Evolutionary conservation across 2,797 vertebrate genomes (phyloP).

Genomic region (Arctocebus calabarensis): DNA sequence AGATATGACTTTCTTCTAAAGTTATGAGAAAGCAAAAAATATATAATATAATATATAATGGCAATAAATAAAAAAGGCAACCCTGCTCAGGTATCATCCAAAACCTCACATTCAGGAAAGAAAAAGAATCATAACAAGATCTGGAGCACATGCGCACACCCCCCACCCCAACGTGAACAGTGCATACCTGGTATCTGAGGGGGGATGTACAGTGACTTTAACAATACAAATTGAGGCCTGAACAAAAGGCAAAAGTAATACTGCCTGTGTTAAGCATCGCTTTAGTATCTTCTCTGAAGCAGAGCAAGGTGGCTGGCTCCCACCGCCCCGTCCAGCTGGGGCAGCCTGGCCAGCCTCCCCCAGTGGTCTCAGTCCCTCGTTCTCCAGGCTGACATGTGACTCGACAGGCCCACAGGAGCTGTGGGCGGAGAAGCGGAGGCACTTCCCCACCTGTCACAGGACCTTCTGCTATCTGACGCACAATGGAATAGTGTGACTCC

Average conservation of each 20-base stretch:
- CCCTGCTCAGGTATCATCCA: slow-evolving; percentile 66
- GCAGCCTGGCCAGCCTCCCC: background rate
- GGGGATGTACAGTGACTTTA: slow-evolving; percentile 51
- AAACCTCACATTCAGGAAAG: slow-evolving; percentile 75
- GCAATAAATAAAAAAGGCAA: slow-evolving; percentile 80
- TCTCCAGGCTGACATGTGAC: background rate
- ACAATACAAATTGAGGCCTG: slow-evolving; percentile 43
- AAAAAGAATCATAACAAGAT: slow-evolving; percentile 37
- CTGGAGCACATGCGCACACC: background rate
- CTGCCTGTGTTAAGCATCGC: background rate
- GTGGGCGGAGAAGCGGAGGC: background rate
- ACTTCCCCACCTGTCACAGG: background rate
- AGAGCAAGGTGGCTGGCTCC: background rate
- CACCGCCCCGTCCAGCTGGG: background rate
- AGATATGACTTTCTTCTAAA: slow-evolving; percentile 70
- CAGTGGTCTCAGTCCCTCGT: background rate
- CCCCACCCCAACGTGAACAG: background rate
- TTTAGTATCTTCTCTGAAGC: background rate
- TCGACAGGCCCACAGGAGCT: background rate
- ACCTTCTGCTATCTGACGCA: background rate
- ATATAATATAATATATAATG: slow-evolving; percentile 84
- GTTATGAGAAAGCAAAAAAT: slow-evolving; percentile 74
- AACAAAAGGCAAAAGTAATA: slow-evolving; percentile 66
- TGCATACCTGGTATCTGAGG: slow-evolving; percentile 17
- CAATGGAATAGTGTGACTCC: background rate